These are phyloP conservation scores for Apostichopus parvimensis DNA, from an alignment of 35 echinoderm and acorn worm species.

Conservation along the genomic window DNA sequence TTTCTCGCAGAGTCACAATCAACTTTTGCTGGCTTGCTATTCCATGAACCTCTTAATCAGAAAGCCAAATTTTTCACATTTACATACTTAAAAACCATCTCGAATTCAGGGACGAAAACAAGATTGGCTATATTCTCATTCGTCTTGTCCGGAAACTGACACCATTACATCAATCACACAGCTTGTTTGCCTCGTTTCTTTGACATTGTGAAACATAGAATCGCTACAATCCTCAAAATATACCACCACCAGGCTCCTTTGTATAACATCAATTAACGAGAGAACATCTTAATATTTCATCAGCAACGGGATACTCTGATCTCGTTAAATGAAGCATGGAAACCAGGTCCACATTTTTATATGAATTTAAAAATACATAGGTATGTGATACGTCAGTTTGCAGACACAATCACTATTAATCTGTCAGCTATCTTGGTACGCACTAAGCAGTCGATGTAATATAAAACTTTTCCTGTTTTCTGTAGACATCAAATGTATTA, in stretches of 20 bases:
- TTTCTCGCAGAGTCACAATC: no score
- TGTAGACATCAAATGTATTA: no score
- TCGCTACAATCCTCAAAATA: neutral
- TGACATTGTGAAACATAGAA: neutral
- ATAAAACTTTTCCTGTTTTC: no score
- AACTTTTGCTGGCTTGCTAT: no score
- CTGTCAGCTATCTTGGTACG: neutral
- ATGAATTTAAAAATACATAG: neutral
- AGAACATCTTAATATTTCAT: neutral
- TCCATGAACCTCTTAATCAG: neutral
- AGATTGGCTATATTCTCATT: neutral
- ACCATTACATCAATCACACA: constrained; percentile 5
- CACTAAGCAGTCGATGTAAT: neutral
- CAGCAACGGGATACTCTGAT: neutral
- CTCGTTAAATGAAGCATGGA: neutral
- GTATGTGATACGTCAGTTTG: neutral
- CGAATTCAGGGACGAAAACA: neutral
- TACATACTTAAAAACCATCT: neutral
- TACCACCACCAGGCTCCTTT: neutral
- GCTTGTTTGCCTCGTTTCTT: neutral
- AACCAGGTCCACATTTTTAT: neutral
- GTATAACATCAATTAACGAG: neutral
- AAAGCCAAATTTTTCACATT: neutral
- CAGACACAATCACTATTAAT: neutral
- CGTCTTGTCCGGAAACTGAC: neutral